A percentile compares a stretch with the other conserved stretches of the same genome.
These are phyloP conservation scores for Hypena proboscidalis DNA, from an alignment of 2,888 invertebrate species.

Conservation along the genomic window DNA sequence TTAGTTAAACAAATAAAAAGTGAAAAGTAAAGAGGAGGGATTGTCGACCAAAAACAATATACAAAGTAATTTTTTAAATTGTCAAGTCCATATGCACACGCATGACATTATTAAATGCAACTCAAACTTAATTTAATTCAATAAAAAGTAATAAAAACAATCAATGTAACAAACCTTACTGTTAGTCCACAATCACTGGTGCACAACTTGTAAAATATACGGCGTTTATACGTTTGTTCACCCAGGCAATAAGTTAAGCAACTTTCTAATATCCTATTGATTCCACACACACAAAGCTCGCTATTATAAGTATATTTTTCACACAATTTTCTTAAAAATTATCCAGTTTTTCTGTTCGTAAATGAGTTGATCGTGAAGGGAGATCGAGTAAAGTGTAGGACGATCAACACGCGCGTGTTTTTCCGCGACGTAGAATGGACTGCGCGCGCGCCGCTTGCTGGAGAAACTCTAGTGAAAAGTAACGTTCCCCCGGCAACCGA, in stretches of 20 bases:
- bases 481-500: slow-evolving; percentile 65
- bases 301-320: slow-evolving; percentile 42
- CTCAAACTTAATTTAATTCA: no score
- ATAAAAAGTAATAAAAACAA: slow-evolving; percentile 5
- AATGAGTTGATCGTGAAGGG: slow-evolving; percentile 36
- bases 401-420: slow-evolving; percentile 60
- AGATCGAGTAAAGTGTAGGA: slow-evolving; percentile 16
- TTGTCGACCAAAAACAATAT: no score
- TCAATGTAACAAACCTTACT: slow-evolving; percentile 66
- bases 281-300: slow-evolving; percentile 58
- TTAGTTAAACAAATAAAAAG: no score
- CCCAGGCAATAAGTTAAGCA: slow-evolving; percentile 50
- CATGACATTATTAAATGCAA: no score
- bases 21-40: no score
- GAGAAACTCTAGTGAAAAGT: slow-evolving; percentile 82
- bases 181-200: slow-evolving; percentile 62
- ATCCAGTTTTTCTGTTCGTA: slow-evolving; percentile 41
- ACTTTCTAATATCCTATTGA: slow-evolving; percentile 61
- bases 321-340: slow-evolving; percentile 50
- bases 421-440: slow-evolving; percentile 59
- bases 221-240: slow-evolving; percentile 53
- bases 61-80: slow-evolving; percentile 1
- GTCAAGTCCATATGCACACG: no score
- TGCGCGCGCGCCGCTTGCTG: slow-evolving; percentile 64
- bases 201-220: slow-evolving; percentile 54